phyloP scores from a whole-genome alignment of 2,113 vertebrate species.

The Lontra canadensis region DNA sequence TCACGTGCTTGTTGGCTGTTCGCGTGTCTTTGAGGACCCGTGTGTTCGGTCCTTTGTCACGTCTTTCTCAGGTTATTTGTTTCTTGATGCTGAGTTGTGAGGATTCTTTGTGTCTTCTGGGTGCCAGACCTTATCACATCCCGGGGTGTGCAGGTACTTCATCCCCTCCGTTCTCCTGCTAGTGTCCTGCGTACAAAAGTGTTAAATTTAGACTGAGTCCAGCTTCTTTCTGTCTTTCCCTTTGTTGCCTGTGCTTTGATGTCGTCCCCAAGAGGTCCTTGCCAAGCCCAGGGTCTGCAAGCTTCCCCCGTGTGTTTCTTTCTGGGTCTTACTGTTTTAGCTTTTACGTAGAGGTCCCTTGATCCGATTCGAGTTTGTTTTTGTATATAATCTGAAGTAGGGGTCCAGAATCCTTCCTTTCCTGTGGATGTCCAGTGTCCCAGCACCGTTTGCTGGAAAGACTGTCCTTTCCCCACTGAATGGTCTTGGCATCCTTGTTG shows the following conservation, averaged over 20 bases:
- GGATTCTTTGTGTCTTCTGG: fast-evolving
- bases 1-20: fast-evolving
- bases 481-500: neutral
- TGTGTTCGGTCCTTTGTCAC: neutral
- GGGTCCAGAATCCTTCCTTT: neutral
- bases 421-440: too few species aligned
- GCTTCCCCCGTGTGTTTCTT: neutral
- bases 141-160: fast-evolving
- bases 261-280: neutral
- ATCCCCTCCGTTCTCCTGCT: neutral
- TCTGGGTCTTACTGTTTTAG: neutral
- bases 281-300: neutral
- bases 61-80: fast-evolving
- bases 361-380: neutral
- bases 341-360: neutral
- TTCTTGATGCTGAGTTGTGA: neutral
- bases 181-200: neutral
- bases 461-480: neutral
- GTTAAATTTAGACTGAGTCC: too few species aligned
- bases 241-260: neutral
- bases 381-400: neutral
- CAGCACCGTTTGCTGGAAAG: neutral
- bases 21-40: neutral
- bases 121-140: fast-evolving
- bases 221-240: neutral